phyloP scores from a whole-genome alignment of 2,113 vertebrate genomes.

The Osmerus eperlanus region DNA sequence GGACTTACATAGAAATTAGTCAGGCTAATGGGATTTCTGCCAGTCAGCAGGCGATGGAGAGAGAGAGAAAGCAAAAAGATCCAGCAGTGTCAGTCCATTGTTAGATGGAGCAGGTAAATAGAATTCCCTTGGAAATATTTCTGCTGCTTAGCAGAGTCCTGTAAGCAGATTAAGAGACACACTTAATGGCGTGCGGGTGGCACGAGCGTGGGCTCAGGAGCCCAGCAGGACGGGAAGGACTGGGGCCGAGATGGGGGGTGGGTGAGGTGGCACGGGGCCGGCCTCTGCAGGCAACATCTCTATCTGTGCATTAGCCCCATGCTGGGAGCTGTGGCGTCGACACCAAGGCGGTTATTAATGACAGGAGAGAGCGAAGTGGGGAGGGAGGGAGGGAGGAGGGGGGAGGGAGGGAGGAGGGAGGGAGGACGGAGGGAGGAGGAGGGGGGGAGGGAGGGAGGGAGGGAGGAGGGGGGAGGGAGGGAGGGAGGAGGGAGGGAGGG shows the following conservation, averaged over 20 bases:
- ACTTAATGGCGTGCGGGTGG: slow-evolving; percentile 37
- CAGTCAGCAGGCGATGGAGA: slow-evolving; percentile 4
- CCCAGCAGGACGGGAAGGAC: background rate
- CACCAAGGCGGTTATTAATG: slow-evolving; percentile 63
- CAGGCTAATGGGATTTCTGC: slow-evolving; percentile 13
- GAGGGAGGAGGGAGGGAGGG: background rate
- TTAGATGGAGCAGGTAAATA: slow-evolving; percentile 21
- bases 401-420: background rate
- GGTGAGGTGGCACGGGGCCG: slow-evolving; percentile 8
- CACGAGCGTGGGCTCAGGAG: slow-evolving; percentile 13
- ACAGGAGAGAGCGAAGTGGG: slow-evolving; percentile 21
- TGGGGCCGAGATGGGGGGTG: slow-evolving; percentile 4
- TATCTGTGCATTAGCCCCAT: slow-evolving; percentile 64
- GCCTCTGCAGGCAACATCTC: slow-evolving; percentile 48
- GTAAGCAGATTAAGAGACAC: slow-evolving; percentile 53
- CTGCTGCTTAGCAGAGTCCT: slow-evolving; percentile 42
- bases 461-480: slow-evolving; percentile 9
- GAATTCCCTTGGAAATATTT: slow-evolving; percentile 44
- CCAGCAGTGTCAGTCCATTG: slow-evolving; percentile 6
- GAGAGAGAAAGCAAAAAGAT: slow-evolving; percentile 3
- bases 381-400: background rate
- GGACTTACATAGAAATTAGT: slow-evolving; percentile 17
- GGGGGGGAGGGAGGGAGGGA: slow-evolving; percentile 3
- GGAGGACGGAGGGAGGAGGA: background rate
- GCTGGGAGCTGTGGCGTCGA: slow-evolving; percentile 57